A percentile compares a stretch with the other conserved stretches of the same genome.
phyloP scores from a whole-genome alignment of 2,888 invertebrate species.

The Diadegma fenestrale region DNA sequence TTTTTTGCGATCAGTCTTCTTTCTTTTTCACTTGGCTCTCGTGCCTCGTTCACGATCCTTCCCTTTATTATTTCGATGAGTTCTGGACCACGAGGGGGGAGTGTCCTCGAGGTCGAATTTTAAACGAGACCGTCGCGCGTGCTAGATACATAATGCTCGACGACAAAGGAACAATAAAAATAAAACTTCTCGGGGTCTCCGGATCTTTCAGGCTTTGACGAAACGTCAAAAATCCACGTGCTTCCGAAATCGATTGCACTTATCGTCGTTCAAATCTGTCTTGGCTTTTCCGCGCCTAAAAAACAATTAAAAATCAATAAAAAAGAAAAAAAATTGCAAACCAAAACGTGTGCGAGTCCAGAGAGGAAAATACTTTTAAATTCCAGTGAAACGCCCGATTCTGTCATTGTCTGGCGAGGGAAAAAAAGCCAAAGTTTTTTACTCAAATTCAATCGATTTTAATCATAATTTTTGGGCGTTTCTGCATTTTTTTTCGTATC shows the following conservation, averaged over 20 bases:
- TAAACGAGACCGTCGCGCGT: slow-evolving; percentile 54
- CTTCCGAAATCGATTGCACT: neutral
- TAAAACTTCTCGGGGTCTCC: neutral
- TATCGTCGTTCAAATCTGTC: neutral
- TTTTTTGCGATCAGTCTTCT: slow-evolving; percentile 8
- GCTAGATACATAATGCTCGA: slow-evolving; percentile 60
- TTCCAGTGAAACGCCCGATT: neutral
- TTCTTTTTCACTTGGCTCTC: slow-evolving; percentile 8
- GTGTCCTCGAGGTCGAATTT: slow-evolving; percentile 37
- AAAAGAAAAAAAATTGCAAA: neutral
- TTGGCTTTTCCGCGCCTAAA: neutral
- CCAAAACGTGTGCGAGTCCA: neutral
- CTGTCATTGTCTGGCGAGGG: neutral
- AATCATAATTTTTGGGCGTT: too few relatives aligned
- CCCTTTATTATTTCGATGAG: slow-evolving; percentile 52
- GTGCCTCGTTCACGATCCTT: slow-evolving; percentile 18
- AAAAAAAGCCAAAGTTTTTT: neutral
- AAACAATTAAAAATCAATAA: too few relatives aligned
- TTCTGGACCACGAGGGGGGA: neutral
- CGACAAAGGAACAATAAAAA: neutral
- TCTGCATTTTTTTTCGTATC: too few relatives aligned
- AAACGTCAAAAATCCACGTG: slow-evolving; percentile 32
- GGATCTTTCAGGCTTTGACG: slow-evolving; percentile 45
- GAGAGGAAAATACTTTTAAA: neutral
- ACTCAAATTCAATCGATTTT: neutral